Base-by-base conservation (phyloP, 2,113 vertebrate species). In the Ibidorhyncha struthersii region DNA sequence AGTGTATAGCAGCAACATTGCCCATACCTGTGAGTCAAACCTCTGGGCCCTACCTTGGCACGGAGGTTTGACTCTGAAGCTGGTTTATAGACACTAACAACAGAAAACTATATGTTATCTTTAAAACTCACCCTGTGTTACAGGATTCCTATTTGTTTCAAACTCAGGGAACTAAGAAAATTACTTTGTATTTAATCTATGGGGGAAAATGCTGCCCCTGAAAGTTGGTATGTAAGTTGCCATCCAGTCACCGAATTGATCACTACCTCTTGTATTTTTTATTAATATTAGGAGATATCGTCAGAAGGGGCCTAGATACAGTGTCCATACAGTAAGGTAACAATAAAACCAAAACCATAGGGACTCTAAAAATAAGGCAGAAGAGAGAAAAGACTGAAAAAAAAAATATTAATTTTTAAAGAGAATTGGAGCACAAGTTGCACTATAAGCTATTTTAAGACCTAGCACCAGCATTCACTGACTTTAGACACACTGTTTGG, bases 21-120 rank as follows among this genome's bases (percentile, higher is more conserved):
- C 19, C 50, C n/a, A 25, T 3, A 74, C 4, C 59, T 8, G 18
- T 2, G 14, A 74, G 36, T 67, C 66, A 78, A 52, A 40, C 4
- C 41, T 58, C 29, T 1, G 0, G 10, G 29, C 43, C 58, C 47
- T 12, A 3, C 8, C 8, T 30, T 12, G 2, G 71, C 36, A 36
- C 5, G 2, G 22, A 69, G 26, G 10, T 49, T 61, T 55, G 16
- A n/a, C 10, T 59, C 56, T 49, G 43, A 32, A 86, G 29, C 32
- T 77, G 43, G 2, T n/a, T 73, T 70, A 59, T 3, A n/a, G 66
- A 49, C 38, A 25, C 8, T 62, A 40, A 3, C 6, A 66, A 45
- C 38, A 62, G 9, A 71, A 52, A 71, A 67, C 5, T 36, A 1
- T 2, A 12, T 16, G 5, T 53, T 53, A 27, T 5, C 59, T 78